Base-by-base conservation (phyloP, 2,888 invertebrate species). In the Venusia cambrica region DNA sequence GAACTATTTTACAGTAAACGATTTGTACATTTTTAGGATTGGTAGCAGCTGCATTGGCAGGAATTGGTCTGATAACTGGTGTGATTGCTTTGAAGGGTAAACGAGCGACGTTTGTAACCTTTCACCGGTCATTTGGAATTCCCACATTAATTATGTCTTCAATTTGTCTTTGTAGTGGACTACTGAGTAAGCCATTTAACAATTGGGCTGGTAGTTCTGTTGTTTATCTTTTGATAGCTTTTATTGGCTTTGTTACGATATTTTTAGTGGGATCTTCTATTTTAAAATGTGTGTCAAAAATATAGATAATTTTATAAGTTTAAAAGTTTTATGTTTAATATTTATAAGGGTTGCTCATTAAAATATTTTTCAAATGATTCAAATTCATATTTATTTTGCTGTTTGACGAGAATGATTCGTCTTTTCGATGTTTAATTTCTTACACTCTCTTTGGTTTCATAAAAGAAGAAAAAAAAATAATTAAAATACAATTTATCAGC, bases 111-210 rank as follows among this genome's bases (percentile, higher is more conserved):
- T 19, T 51, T 3, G 48, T 54, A 35, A 31, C 58, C 2, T 2
- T 54, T 0, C 75, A 77, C 34, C 36, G 62, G 27, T 17, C 44
- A 3, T 40, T 67, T 14, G 76, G 73, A n/a, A 51, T 73, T 14
- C 38, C 53, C 3, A 50, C 73, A 1, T 74, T 73, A 34, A 8
- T 65, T 2, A 8, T 53, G 38, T 67, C 75, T 9, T 59, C 69
- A 2, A 9, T 72, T 5, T 58, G 65, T 32, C 24, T 73, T 2
- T 57, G 57, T 16, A 51, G 50, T 1, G 70, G 68, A 0, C 11
- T 70, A 7, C 25, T 48, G 5, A 51, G 39, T 4, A 4, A 42
- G 0, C 32, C 45, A 0, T 76, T 75, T 31, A 47, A 20, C 15
- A 30, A 30, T 2, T 73, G 65, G 66, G 53, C 60, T 6, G 45